Base-by-base conservation (phyloP, 2,797 vertebrate genomes). In the Sarcoramphus papa region DNA sequence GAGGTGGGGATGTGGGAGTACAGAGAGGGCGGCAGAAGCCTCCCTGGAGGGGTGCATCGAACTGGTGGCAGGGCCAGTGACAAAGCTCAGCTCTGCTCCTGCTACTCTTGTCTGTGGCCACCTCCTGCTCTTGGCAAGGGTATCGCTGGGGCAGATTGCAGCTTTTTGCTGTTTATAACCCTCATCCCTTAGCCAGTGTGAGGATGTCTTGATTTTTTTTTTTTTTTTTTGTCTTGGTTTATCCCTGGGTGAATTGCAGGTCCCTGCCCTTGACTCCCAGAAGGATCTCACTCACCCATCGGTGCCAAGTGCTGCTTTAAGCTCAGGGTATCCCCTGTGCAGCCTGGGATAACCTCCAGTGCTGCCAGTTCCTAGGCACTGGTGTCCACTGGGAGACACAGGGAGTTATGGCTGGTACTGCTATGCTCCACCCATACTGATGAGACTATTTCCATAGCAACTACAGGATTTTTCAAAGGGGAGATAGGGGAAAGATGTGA, bases 401-500 rank as follows among this genome's bases (percentile, higher is more conserved):
- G 70, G 80, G 94, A 74, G 25, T 70, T 94, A 59, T 68, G 82
- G 84, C 65, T 40, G 20, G 62, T 33, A 6, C 40, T 63, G 81
- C 84, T 87, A 65, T 0, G 7, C 85, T 97, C 88, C 78, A 83
- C 81, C 82, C 96, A 96, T 95, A 75, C 92, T 95, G 94, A 96
- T 95, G 95, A 97, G 96, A 78, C n/a, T 53, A 97, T 97, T 96
- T 96, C 96, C 96, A 97, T 96, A 95, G 96, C 96, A 97, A 97
- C 96, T 48, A 69, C 85, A 64, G 87, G 50, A 47, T 86, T 84
- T 79, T 90, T 91, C 82, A 62, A 31, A 96, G 78, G 73, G 78
- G 72, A 85, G 35, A 80, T n/a, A 85, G 40, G 75, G 56, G 43
- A 88, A 91, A 67, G 43, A 95, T 62, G 54, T 90, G 81, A 77